Evolutionary conservation across 2,113 vertebrate species (phyloP).

Genomic region (Brachirus orientalis): DNA sequence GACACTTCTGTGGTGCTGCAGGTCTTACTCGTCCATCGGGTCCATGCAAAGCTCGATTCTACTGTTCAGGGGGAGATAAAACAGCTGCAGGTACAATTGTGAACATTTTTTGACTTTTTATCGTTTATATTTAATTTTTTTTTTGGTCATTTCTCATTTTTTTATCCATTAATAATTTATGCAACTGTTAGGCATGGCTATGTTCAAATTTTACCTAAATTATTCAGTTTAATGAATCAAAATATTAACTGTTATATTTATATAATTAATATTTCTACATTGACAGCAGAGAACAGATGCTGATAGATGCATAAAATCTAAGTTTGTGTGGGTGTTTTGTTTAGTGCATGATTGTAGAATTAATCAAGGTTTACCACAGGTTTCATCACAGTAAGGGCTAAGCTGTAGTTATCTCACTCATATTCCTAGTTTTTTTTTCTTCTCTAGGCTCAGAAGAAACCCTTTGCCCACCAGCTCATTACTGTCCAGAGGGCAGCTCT

Average conservation of each 20-base stretch:
- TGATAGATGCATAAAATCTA: slow-evolving; percentile 44
- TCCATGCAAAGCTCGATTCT: slow-evolving; percentile 86
- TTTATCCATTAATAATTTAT: too few relatives aligned
- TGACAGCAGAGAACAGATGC: slow-evolving; percentile 19
- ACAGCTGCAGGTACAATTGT: slow-evolving; percentile 70
- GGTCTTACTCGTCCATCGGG: slow-evolving; percentile 87
- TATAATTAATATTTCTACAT: slow-evolving; percentile 30
- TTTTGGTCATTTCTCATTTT: too few relatives aligned
- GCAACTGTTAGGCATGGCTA: too few relatives aligned
- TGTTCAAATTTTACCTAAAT: too few relatives aligned
- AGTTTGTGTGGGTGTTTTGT: slow-evolving; percentile 25
- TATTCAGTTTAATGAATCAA: too few relatives aligned
- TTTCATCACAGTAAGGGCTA: slow-evolving; percentile 46
- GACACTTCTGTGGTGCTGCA: slow-evolving; percentile 83
- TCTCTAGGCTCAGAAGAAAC: slow-evolving; percentile 75
- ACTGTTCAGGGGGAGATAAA: slow-evolving; percentile 84
- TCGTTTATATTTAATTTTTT: too few relatives aligned
- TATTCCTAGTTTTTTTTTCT: slow-evolving; percentile 36
- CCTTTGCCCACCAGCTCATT: slow-evolving; percentile 87
- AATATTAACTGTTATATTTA: too few relatives aligned
- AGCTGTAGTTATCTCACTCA: slow-evolving; percentile 42
- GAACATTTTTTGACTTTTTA: neutral
- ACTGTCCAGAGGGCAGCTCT: slow-evolving; percentile 85
- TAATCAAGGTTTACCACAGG: slow-evolving; percentile 44
- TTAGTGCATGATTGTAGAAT: slow-evolving; percentile 45